A percentile compares a stretch with the other conserved stretches of the same genome.
phyloP scores from a whole-genome alignment of 2,888 invertebrate genomes.

The Drosophila cyrtoloma region DNA sequence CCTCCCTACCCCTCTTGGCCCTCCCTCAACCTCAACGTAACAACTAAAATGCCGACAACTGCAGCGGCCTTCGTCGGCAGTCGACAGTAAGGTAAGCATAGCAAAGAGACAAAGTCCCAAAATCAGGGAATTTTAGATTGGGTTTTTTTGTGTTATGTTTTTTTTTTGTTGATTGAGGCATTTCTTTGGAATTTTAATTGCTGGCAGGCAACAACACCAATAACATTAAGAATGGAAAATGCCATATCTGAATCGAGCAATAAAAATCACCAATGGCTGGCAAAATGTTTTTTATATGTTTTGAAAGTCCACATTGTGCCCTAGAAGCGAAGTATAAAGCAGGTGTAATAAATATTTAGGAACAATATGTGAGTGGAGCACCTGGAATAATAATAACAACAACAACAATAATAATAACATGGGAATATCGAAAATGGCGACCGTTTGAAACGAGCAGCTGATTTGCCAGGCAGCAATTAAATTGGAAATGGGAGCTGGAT shows the following conservation, averaged over 20 bases:
- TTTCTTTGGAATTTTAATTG: constrained; percentile 75
- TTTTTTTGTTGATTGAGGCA: constrained; percentile 32
- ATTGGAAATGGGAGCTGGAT: constrained; percentile 64
- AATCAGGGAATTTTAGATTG: constrained; percentile 19
- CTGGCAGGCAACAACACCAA: constrained; percentile 27
- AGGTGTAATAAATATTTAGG: constrained; percentile 53
- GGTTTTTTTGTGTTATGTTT: neutral
- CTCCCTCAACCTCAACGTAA: constrained; percentile 20
- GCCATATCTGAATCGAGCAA: constrained; percentile 60
- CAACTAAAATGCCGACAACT: constrained; percentile 66
- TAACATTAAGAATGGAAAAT: constrained; percentile 49
- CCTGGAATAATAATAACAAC: constrained; percentile 38
- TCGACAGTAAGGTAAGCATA: constrained; percentile 71
- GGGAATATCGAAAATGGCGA: constrained; percentile 51
- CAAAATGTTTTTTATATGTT: constrained; percentile 18
- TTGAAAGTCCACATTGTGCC: constrained; percentile 49
- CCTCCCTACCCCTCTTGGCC: neutral
- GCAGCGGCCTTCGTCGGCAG: constrained; percentile 62
- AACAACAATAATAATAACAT: constrained; percentile 10
- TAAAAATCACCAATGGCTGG: constrained; percentile 61
- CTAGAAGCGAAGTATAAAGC: constrained; percentile 29
- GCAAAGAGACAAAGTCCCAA: constrained; percentile 20
- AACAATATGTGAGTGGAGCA: neutral
- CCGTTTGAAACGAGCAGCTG: constrained; percentile 62
- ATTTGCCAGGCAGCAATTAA: constrained; percentile 69